These are phyloP conservation scores for Apogon hyalosoma DNA, from an alignment of 2,797 vertebrate species.

Conservation along the genomic window DNA sequence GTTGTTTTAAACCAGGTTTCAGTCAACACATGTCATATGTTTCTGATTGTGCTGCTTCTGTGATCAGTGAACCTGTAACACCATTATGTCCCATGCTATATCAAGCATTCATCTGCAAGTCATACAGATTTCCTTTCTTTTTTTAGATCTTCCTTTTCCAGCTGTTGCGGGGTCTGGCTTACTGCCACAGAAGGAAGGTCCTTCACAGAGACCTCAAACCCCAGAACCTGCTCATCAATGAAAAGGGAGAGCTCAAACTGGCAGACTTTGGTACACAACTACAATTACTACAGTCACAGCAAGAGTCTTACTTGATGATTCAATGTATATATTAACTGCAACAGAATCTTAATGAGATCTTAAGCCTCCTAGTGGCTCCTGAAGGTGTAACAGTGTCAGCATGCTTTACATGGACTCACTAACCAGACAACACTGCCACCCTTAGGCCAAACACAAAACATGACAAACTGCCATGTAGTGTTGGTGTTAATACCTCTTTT, in stretches of 20 bases:
- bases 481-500: not conserved
- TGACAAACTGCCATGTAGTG: not conserved
- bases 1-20: too few species aligned
- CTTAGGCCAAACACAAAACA: slow-evolving; percentile 8
- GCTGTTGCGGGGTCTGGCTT: slow-evolving; percentile 84
- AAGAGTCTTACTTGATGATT: not conserved
- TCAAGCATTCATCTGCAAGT: not conserved
- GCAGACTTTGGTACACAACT: slow-evolving; percentile 83
- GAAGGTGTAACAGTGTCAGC: not conserved
- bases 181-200: slow-evolving; percentile 86
- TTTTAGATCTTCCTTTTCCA: slow-evolving; percentile 86
- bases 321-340: too few species aligned
- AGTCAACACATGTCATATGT: too few species aligned
- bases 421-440: slow-evolving; percentile 47
- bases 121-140: not conserved
- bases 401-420: not conserved
- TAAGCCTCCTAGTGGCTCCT: not conserved
- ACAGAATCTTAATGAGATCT: too few species aligned
- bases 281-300: not conserved
- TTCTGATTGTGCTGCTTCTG: too few species aligned
- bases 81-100: slow-evolving; percentile 1
- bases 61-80: not conserved
- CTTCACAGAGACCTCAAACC: slow-evolving; percentile 88
- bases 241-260: slow-evolving; percentile 87
- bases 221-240: slow-evolving; percentile 87